Percentiles rank a stretch among this genome's conserved stretches.
These are phyloP conservation scores for Corythornis vintsioides DNA, from an alignment of 2,113 vertebrate genomes.

Conservation along the genomic window DNA sequence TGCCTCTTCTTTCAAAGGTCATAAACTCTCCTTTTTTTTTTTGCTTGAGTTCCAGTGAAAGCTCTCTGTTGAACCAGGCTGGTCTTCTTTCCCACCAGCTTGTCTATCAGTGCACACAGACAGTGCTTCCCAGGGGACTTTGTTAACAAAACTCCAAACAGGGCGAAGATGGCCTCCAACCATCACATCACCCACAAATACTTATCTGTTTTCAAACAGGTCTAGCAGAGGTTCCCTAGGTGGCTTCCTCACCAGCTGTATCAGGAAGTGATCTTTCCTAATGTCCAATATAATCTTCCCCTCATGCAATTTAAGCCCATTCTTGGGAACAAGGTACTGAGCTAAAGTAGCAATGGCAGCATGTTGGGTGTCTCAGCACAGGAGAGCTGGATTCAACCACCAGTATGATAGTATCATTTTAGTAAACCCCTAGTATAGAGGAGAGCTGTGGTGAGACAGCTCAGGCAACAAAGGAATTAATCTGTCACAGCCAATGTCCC, in stretches of 20 bases:
- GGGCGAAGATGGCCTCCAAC: neutral
- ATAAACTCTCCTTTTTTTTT: neutral
- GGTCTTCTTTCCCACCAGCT: neutral
- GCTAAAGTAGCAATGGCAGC: neutral
- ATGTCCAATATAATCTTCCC: no score
- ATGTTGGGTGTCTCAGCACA: neutral
- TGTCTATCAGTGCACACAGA: neutral
- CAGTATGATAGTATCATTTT: neutral
- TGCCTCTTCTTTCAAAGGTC: neutral
- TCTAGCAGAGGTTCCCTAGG: neutral
- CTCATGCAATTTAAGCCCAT: no score
- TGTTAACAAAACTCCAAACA: neutral
- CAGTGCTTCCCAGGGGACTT: neutral
- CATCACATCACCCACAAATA: neutral
- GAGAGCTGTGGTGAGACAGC: neutral
- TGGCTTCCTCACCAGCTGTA: neutral
- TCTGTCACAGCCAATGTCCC: neutral
- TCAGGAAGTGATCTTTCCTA: no score
- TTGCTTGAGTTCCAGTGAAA: neutral
- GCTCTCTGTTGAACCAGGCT: neutral
- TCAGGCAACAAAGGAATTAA: neutral
- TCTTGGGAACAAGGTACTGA: neutral
- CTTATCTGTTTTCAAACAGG: neutral
- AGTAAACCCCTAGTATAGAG: neutral
- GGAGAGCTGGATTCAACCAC: neutral